Conservation (phyloP, 2,113 vertebrate genomes). For the Vireo altiloquus region DNA sequence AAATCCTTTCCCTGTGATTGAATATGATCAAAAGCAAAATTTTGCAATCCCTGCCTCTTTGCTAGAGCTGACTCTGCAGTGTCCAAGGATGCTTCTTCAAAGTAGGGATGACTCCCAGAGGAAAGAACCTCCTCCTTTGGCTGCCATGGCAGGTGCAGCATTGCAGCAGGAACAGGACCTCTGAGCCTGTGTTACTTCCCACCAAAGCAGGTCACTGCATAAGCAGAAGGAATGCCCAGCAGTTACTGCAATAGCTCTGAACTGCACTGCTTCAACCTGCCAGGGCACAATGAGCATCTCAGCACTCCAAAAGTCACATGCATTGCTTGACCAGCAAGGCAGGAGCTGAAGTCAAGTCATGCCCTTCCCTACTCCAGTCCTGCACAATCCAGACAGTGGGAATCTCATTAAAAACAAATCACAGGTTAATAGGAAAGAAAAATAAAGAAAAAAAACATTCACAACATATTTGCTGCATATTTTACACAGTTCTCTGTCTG, state of each 20-base stretch:
- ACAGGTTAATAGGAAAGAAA: neutral
- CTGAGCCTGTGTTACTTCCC: neutral
- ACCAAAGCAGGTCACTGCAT: neutral
- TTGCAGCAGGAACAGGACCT: neutral
- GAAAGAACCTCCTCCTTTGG: neutral
- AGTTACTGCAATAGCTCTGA: neutral
- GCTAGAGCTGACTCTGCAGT: neutral
- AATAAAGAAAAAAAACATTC: neutral
- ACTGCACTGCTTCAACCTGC: neutral
- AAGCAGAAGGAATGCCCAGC: neutral
- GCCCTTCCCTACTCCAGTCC: neutral
- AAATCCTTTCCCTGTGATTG: neutral
- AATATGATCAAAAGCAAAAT: neutral
- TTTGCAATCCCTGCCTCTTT: neutral
- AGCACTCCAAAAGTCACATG: fast-evolving
- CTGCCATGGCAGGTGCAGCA: neutral
- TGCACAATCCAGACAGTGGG: neutral
- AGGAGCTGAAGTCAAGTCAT: neutral
- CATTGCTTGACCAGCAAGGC: neutral
- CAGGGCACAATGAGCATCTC: neutral
- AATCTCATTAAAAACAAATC: neutral
- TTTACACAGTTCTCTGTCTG: neutral
- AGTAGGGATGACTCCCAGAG: neutral
- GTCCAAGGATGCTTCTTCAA: neutral
- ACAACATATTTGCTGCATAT: neutral